Evolutionary conservation across 1,140 invertebrate genomes (phyloP).

Genomic region (Teleopsis dalmanni): DNA sequence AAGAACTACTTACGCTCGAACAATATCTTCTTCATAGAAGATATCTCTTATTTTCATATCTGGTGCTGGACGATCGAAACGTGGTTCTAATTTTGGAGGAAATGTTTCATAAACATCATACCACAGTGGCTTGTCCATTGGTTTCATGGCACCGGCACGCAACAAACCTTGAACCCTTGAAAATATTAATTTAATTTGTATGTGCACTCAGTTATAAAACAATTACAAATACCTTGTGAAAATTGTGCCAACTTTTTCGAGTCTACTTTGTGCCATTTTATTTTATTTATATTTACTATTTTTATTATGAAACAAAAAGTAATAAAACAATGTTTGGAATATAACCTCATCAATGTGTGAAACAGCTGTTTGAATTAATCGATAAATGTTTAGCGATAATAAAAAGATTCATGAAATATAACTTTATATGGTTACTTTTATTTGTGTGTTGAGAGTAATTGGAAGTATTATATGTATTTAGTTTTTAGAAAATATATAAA

Average conservation of each 20-base stretch:
- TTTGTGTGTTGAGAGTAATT: neutral
- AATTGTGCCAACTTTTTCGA: conserved; percentile 67
- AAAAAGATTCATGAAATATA: neutral
- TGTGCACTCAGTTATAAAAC: neutral
- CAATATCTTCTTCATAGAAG: conserved; percentile 77
- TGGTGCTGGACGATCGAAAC: conserved; percentile 56
- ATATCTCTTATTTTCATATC: conserved; percentile 57
- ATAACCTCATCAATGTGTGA: too few relatives aligned
- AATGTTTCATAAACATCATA: conserved; percentile 80
- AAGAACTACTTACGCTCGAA: conserved; percentile 81
- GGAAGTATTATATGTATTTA: too few relatives aligned
- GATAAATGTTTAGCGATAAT: too few relatives aligned
- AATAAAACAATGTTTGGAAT: too few relatives aligned
- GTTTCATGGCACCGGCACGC: conserved; percentile 62
- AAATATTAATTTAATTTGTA: conserved; percentile 12
- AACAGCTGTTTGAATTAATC: too few relatives aligned
- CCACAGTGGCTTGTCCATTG: conserved; percentile 80
- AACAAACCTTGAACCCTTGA: conserved; percentile 67
- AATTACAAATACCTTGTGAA: conserved; percentile 9
- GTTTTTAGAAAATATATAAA: too few relatives aligned
- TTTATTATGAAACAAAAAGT: neutral
- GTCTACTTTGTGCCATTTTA: conserved; percentile 56
- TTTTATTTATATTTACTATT: neutral
- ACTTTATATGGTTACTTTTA: neutral
- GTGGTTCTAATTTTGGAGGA: conserved; percentile 73